Base-by-base conservation (phyloP, 2,797 vertebrate species). In the Oryzias dopingdopingensis region DNA sequence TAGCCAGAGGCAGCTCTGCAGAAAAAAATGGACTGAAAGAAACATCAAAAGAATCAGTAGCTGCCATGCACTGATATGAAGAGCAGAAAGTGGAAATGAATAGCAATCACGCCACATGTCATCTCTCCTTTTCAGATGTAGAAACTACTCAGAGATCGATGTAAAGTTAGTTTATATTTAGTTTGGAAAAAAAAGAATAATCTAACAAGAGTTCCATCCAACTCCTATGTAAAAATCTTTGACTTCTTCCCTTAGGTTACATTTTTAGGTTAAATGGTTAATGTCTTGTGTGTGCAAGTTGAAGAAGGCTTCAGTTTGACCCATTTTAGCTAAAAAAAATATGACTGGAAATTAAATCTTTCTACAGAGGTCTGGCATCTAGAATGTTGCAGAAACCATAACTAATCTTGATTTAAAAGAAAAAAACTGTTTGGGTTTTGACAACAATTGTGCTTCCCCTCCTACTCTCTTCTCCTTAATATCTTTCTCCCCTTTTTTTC, bases 241-340 rank as follows among this genome's bases (percentile, higher is more conserved):
- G 56, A 41, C 55, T 50, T 76, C 72, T 81, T 79, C 70, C 73
- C 81, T 73, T 76, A 22, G 20, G 20, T 3, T 22, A 67, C 81
- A 81, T 77, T 76, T 80, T 41, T 42, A 41, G 56, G 61, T 81
- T 67, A 76, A 67, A 75, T 68, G 58, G 61, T 60, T 62, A 63
- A 72, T 63, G 80, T 68, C 72, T 51, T 62, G 42, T 67, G 77
- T 65, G 60, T 68, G 59, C 24, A 59, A 72, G 70, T 83, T 76
- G 71, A 73, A 86, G 86, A 75, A 82, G 71, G 15, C 66, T 66
- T 50, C 37, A 65, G 66, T 77, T 81, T 76, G 70, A 76, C 70
- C 67, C 62, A 26, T 70, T 52, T 48, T 10, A 10, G 62, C 1
- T 40, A 74, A 22, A 22, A 22, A 3, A 82, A 74, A 78, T 54